Evolutionary conservation across 2,888 invertebrate species (phyloP).

Genomic region (Plebejus melissa): DNA sequence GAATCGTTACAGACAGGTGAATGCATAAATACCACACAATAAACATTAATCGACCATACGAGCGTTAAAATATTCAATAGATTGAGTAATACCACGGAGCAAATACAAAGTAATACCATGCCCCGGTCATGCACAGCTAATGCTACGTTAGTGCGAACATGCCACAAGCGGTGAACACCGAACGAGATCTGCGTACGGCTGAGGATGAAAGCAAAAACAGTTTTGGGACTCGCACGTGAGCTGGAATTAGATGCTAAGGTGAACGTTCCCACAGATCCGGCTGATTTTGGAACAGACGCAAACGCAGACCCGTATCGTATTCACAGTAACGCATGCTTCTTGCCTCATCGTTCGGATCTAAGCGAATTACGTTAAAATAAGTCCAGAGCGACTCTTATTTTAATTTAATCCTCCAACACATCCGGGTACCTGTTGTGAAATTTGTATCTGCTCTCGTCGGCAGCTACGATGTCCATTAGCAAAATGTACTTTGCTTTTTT

Average conservation of each 20-base stretch:
- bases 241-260: slow-evolving; percentile 13
- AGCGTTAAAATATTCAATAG: slow-evolving; percentile 42
- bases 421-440: slow-evolving; percentile 92
- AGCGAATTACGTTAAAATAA: slow-evolving; percentile 76
- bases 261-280: slow-evolving; percentile 3
- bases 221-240: slow-evolving; percentile 36
- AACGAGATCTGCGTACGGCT: slow-evolving; percentile 67
- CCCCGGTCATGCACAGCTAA: slow-evolving; percentile 38
- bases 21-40: slow-evolving; percentile 43
- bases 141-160: slow-evolving; percentile 27
- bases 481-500: slow-evolving; percentile 98
- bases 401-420: slow-evolving; percentile 67
- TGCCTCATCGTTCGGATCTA: slow-evolving; percentile 72
- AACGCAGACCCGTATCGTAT: slow-evolving; percentile 64
- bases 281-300: slow-evolving; percentile 17
- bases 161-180: slow-evolving; percentile 53
- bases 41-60: slow-evolving; percentile 37
- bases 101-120: slow-evolving; percentile 28
- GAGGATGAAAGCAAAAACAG: slow-evolving; percentile 37
- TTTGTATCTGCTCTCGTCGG: slow-evolving; percentile 97
- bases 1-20: slow-evolving; percentile 46
- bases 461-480: slow-evolving; percentile 97
- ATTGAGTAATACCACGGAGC: slow-evolving; percentile 32
- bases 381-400: slow-evolving; percentile 65
- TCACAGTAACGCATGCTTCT: slow-evolving; percentile 82